phyloP scores from a whole-genome alignment of 2,888 invertebrate genomes.

The Aphidoletes aphidimyza region DNA sequence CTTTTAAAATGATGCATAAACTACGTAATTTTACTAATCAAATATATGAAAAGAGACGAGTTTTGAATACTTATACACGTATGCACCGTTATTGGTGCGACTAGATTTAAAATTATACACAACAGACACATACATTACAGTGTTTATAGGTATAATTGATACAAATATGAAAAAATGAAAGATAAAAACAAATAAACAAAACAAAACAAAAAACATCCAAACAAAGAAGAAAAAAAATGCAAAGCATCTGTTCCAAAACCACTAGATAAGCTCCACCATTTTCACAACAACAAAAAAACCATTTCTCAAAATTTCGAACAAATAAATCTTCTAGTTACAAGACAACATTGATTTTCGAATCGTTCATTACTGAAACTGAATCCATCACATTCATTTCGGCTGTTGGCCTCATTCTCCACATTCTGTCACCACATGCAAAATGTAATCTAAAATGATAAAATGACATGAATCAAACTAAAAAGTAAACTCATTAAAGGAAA shows the following conservation, averaged over 20 bases:
- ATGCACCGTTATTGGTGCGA: slow-evolving; percentile 4
- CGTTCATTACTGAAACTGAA: no score
- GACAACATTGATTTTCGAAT: no score
- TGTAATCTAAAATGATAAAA: background rate
- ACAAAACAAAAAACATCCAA: background rate
- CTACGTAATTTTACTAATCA: slow-evolving; percentile 31
- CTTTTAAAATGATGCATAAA: slow-evolving; percentile 3
- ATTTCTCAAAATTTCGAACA: no score
- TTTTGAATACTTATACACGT: slow-evolving; percentile 36
- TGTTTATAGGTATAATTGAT: background rate
- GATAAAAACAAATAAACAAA: background rate
- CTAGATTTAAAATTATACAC: slow-evolving; percentile 8
- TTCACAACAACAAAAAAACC: background rate
- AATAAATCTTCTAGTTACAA: no score
- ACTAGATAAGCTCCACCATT: background rate
- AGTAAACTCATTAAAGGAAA: background rate
- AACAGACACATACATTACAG: background rate
- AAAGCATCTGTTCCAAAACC: background rate
- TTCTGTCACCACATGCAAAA: no score
- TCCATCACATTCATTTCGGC: no score
- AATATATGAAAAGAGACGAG: slow-evolving; percentile 31
- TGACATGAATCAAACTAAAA: background rate
- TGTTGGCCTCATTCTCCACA: no score
- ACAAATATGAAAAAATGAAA: background rate
- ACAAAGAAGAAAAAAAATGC: background rate